Conservation (phyloP, 2,888 invertebrate species). For the Agrotis segetum region DNA sequence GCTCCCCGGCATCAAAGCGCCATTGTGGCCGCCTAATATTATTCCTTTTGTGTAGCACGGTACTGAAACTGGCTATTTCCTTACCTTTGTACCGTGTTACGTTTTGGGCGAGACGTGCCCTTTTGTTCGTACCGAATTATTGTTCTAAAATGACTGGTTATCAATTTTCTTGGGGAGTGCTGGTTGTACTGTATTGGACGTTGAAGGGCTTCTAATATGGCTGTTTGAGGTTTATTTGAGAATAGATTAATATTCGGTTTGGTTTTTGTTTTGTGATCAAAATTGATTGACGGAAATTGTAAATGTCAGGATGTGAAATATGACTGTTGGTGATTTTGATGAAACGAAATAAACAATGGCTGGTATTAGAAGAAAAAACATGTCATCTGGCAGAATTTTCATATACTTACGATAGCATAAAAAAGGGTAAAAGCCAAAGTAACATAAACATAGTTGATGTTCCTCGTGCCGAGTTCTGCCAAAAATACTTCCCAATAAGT, state of each 20-base stretch:
- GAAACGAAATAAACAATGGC: neutral
- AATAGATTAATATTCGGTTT: conserved; percentile 18
- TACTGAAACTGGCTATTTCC: conserved; percentile 84
- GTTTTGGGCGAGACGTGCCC: conserved; percentile 67
- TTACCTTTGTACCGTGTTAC: conserved; percentile 80
- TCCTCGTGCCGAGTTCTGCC: neutral
- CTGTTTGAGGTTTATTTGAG: conserved; percentile 33
- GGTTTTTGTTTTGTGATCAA: conserved; percentile 46
- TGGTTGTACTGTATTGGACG: conserved; percentile 48
- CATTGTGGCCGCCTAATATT: conserved; percentile 83
- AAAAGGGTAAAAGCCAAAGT: neutral
- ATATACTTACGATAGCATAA: too few relatives aligned
- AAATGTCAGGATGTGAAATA: conserved; percentile 13
- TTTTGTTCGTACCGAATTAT: conserved; percentile 74
- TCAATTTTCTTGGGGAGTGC: conserved; percentile 71
- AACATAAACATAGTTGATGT: neutral
- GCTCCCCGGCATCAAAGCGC: conserved; percentile 70
- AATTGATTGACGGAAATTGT: conserved; percentile 43
- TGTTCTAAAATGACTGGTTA: conserved; percentile 73
- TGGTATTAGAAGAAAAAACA: neutral
- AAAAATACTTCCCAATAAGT: conserved; percentile 24
- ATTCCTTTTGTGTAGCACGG: conserved; percentile 75
- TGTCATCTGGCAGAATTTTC: too few relatives aligned
- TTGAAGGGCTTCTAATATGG: conserved; percentile 36
- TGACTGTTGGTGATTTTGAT: neutral